Evolutionary conservation across 2,888 invertebrate species (phyloP).

Genomic region (Pyrrhia umbra): DNA sequence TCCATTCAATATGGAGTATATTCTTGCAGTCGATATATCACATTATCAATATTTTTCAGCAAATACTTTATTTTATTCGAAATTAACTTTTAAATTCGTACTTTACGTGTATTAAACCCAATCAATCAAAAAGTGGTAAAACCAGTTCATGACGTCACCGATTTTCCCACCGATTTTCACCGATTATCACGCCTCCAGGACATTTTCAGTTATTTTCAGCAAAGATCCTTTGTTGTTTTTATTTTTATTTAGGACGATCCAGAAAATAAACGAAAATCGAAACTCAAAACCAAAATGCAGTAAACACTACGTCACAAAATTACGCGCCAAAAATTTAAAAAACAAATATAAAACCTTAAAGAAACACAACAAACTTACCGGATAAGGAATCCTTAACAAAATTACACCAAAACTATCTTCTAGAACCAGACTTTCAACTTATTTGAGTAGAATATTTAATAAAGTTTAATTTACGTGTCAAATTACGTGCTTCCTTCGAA

Average conservation of each 20-base stretch:
- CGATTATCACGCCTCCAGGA: no score
- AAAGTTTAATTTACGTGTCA: slow-evolving; percentile 37
- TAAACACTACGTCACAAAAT: neutral
- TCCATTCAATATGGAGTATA: no score
- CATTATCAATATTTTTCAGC: no score
- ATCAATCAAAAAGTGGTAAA: no score
- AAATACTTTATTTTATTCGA: no score
- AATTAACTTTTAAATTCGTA: no score
- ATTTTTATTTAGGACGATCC: neutral
- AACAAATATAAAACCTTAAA: neutral
- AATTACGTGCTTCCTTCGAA: slow-evolving; percentile 54
- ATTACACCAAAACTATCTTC: neutral
- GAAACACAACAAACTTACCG: slow-evolving; percentile 34
- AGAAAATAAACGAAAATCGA: neutral
- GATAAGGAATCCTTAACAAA: slow-evolving; percentile 13
- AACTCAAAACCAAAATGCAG: neutral
- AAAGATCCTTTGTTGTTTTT: no score
- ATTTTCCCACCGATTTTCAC: no score
- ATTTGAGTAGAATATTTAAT: neutral
- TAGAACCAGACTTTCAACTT: neutral
- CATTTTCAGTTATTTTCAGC: no score
- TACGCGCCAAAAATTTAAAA: slow-evolving; percentile 22
- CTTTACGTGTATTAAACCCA: no score
- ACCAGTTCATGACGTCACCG: no score
- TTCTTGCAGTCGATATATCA: no score